These are phyloP conservation scores for Rhinella marina DNA, from an alignment of 2,797 vertebrate genomes.

Conservation along the genomic window DNA sequence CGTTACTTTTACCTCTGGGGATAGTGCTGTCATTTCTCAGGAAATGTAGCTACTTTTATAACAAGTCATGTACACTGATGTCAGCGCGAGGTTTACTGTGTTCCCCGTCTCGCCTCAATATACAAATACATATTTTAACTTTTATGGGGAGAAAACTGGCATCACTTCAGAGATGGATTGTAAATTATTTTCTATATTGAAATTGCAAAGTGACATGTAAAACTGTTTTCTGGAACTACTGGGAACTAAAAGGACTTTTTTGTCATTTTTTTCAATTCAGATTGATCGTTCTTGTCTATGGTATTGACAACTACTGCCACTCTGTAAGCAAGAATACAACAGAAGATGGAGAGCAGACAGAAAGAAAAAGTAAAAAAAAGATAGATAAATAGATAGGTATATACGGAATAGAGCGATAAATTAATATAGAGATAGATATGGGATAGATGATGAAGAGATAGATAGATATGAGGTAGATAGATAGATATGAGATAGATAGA, in stretches of 20 bases:
- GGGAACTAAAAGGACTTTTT: constrained; percentile 31
- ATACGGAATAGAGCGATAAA: not conserved
- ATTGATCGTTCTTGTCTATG: not conserved
- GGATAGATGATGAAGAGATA: no score
- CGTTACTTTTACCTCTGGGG: constrained; percentile 33
- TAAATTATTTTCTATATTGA: constrained; percentile 40
- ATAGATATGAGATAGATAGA: no score
- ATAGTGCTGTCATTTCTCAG: constrained; percentile 29
- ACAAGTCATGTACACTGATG: constrained; percentile 34
- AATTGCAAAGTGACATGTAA: constrained; percentile 36
- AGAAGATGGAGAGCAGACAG: not conserved
- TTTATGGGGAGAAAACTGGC: constrained; percentile 42
- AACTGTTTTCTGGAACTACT: constrained; percentile 16
- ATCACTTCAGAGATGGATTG: constrained; percentile 32
- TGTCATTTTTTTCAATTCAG: not conserved
- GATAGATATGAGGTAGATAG: no score
- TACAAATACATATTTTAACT: constrained; percentile 30
- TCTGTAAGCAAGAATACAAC: not conserved
- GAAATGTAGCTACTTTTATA: constrained; percentile 37
- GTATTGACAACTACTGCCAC: not conserved
- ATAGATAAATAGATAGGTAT: not conserved
- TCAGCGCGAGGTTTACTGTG: constrained; percentile 25
- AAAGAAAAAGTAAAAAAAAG: not conserved
- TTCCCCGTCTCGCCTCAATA: constrained; percentile 11
- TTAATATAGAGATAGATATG: no score